Evolutionary conservation across 2,113 vertebrate genomes (phyloP), one percentile per base, ranked within the genome.

Genomic region (Theristicus caerulescens): DNA sequence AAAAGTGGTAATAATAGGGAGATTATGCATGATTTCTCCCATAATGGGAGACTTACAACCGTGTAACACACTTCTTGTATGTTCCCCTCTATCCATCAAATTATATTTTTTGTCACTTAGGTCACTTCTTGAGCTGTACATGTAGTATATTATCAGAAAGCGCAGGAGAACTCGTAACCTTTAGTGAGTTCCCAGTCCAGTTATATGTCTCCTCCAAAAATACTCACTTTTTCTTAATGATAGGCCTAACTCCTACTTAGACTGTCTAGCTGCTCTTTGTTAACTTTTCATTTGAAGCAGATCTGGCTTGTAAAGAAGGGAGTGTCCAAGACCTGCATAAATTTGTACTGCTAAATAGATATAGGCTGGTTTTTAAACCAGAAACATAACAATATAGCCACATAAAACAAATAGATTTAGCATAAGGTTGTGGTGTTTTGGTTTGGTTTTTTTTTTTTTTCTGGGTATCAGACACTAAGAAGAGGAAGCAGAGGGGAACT

Each of bases 11-110:
- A 49, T 77, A 40, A 77, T 10, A 73, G 46, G 36, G 44, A 55
- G 42, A 13, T 58, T 16, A 26, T 77, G 32, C 85, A 42, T 27
- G 2, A 24, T 59, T 86, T 69, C 71, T 38, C 13, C 14, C 1
- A 0, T 21, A 19, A 13, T 22, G 57, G 78, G 47, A 71, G 18
- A 14, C 49, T 61, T 13, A 24, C 13, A 79, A 6, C 40, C 36
- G 32, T 0, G 2, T 36, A 34, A 58, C 34, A 36, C 52, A 7
- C 15, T 15, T n/a, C 64, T 59, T 29, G 0, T 11, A 6, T 36
- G 55, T 44, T 78, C 46, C 29, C 5, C 12, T 71, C 46, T 44
- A 58, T 71, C 51, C 47, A 10, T 36, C 64, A 67, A 55, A 16
- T 27, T 13, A n/a, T 42, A 21, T 42, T 72, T 24, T 29, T 20